Percentiles rank a stretch among this genome's conserved stretches.
These are phyloP conservation scores for Lordiphosa stackelbergi DNA, from an alignment of 1,140 invertebrate genomes.

Conservation along the genomic window DNA sequence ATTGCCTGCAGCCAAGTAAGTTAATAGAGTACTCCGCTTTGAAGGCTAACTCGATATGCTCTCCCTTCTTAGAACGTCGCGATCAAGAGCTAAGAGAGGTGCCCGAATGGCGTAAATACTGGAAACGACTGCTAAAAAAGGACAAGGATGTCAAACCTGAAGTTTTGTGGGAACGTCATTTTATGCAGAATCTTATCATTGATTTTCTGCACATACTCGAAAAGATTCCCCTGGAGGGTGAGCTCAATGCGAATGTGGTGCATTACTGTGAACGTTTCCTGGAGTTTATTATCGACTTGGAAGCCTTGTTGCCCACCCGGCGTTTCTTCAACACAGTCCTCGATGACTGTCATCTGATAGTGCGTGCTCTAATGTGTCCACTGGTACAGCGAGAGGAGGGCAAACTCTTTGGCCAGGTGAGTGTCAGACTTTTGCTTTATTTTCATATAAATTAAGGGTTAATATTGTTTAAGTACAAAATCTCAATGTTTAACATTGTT, in stretches of 20 bases:
- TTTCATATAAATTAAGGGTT: conserved; percentile 57
- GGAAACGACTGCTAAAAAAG: conserved; percentile 90
- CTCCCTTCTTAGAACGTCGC: conserved; percentile 80
- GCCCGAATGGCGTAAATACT: conserved; percentile 95
- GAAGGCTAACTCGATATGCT: background rate
- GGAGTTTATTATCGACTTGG: conserved; percentile 97
- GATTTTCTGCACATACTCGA: conserved; percentile 93
- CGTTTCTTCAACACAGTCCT: conserved; percentile 98
- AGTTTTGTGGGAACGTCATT: conserved; percentile 91
- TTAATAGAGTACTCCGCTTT: conserved; percentile 5
- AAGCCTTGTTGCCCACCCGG: conserved; percentile 95
- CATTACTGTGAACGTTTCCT: conserved; percentile 96
- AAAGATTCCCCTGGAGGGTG: conserved; percentile 83
- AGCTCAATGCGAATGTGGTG: conserved; percentile 79
- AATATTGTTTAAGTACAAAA: conserved; percentile 65
- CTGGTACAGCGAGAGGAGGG: conserved; percentile 89
- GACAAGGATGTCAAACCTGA: conserved; percentile 82
- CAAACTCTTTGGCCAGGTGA: conserved; percentile 93
- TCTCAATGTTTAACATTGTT: conserved; percentile 69
- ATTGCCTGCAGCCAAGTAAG: conserved; percentile 89
- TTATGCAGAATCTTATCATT: conserved; percentile 91
- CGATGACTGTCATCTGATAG: conserved; percentile 96
- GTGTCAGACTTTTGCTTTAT: conserved; percentile 71
- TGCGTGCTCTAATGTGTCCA: conserved; percentile 89
- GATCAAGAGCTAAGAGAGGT: conserved; percentile 91